Percentiles rank a stretch among this genome's conserved stretches.
Conservation (phyloP, 2,888 invertebrate genomes). For the Xestia c-nigrum region DNA sequence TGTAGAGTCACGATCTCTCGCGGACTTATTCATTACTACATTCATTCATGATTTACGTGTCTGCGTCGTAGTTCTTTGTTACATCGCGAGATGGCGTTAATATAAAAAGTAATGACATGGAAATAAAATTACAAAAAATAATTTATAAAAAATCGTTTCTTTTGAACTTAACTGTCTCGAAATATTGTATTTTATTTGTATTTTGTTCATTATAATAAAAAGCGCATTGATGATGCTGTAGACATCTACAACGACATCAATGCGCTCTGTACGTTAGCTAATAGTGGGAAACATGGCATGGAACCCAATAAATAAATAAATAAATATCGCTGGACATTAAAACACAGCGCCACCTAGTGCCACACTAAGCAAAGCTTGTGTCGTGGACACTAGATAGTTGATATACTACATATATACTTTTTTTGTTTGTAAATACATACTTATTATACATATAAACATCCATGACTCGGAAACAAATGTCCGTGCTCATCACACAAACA, state of each 20-base stretch:
- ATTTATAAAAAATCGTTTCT: background rate
- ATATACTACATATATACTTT: too few species aligned
- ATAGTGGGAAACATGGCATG: background rate
- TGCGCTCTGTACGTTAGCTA: too few species aligned
- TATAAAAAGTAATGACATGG: background rate
- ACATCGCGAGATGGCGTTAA: conserved; percentile 62
- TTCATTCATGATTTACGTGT: conserved; percentile 42
- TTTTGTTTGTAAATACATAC: too few species aligned
- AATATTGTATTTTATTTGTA: background rate
- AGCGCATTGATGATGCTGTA: background rate
- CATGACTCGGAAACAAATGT: too few species aligned
- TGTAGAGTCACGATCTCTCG: conserved; percentile 52
- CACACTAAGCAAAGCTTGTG: too few species aligned
- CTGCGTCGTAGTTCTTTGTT: conserved; percentile 33
- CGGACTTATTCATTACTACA: conserved; percentile 60
- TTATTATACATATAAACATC: too few species aligned
- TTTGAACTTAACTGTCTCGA: background rate
- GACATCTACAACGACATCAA: too few species aligned
- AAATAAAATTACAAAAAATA: background rate
- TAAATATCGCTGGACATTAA: too few species aligned
- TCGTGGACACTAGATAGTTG: too few species aligned
- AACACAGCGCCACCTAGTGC: too few species aligned
- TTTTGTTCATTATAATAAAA: background rate
- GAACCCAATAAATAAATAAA: too few species aligned
- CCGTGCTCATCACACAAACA: too few species aligned